Evolutionary conservation across 2,797 vertebrate genomes (phyloP).

Genomic region (Taeniopygia guttata): DNA sequence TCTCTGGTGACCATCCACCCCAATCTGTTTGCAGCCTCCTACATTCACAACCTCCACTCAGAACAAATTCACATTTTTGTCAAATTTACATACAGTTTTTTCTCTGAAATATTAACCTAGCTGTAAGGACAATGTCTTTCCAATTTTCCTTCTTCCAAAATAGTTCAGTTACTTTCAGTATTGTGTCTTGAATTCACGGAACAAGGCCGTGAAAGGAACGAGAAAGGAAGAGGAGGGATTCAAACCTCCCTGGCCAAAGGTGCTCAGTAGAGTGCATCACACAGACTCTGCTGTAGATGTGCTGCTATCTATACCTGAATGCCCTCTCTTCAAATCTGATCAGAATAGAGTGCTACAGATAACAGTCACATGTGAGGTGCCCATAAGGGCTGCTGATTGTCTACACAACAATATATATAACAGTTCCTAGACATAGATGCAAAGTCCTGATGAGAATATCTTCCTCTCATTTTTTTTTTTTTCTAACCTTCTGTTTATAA

Average conservation of each 20-base stretch:
- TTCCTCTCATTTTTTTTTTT: accelerated
- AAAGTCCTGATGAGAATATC: background rate
- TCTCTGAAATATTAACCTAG: background rate
- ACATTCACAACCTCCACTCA: background rate
- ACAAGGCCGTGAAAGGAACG: background rate
- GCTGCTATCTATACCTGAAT: background rate
- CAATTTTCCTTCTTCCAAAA: background rate
- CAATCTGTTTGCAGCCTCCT: background rate
- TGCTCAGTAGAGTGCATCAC: background rate
- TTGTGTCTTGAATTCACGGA: background rate
- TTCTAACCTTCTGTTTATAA: background rate
- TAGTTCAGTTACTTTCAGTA: background rate
- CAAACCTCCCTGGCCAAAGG: background rate
- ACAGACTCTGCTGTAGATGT: background rate
- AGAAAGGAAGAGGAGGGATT: background rate
- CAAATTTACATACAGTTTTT: background rate
- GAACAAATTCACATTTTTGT: background rate
- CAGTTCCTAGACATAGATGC: background rate
- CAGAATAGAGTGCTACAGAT: background rate
- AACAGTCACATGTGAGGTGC: background rate
- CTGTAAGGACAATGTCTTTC: background rate
- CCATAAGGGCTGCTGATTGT: background rate
- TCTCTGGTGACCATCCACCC: background rate
- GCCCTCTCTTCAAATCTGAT: background rate
- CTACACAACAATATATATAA: background rate